Evolutionary conservation across 1,140 invertebrate species (phyloP), one percentile per base, ranked within the genome.

Genomic region (Euschistus heros): DNA sequence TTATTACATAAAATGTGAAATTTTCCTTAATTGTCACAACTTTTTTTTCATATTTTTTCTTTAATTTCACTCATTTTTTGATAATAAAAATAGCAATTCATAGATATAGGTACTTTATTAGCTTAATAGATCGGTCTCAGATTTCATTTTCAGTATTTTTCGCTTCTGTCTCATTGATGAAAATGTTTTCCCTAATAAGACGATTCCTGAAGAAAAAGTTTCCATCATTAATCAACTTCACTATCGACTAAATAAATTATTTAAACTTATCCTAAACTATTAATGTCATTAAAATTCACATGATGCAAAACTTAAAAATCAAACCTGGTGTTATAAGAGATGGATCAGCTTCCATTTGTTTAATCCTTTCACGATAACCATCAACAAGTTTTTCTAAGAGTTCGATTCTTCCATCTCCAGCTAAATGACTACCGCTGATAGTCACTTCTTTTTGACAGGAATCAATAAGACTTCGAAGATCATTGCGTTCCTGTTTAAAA

Each of bases 391-490:
- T 72, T 63, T 73, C 70, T 18, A 73, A 62, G 61, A 67, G 68
- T 69, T 73, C 72, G 8, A 71, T 30, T 62, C 67, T 69, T 27
- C 63, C 65, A 30, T 73, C 72, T 22, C 50, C 59, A 44, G 57
- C 66, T 30, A 63, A 59, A 17, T 64, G 64, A 26, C 42, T 60
- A 14, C 59, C 61, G 20, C 66, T 65, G 15, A 73, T 64, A 14
- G 72, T 72, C 22, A 71, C 66, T 67, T 73, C 72, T 66, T 73
- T 73, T 65, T 73, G 70, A 37, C 69, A 70, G 13, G 72, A 73
- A 68, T 73, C 72, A 47, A 73, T 60, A 46, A 72, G 60, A 42
- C 69, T 69, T 15, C 71, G 66, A 14, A 72, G 55, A 65, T 72
- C 71, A 67, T 73, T 71, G 2, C 72, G 61, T 57, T 73, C 72